phyloP scores from a whole-genome alignment of 2,797 vertebrate species.

The Etheostoma nigrum region DNA sequence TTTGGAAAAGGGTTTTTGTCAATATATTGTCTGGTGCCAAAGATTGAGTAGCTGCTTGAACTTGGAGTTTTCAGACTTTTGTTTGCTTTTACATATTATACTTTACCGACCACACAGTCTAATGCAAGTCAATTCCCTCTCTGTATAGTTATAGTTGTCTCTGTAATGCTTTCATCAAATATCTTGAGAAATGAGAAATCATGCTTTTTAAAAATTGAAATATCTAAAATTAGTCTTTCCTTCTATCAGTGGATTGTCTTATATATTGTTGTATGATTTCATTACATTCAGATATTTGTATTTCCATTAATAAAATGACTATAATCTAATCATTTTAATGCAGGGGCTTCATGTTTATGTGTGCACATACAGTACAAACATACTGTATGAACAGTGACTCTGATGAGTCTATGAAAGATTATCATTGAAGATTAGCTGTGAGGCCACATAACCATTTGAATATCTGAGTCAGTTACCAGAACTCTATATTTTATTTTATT shows the following conservation, averaged over 20 bases:
- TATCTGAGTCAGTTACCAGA: background rate
- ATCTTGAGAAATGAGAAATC: background rate
- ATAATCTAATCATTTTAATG: background rate
- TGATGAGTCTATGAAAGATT: background rate
- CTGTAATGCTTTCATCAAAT: background rate
- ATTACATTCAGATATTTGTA: background rate
- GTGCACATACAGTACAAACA: background rate
- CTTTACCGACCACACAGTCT: background rate
- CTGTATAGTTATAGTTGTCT: background rate
- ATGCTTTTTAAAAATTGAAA: background rate
- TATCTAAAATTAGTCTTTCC: background rate
- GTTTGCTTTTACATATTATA: constrained; percentile 5
- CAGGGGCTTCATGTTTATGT: background rate
- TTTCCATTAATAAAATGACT: background rate
- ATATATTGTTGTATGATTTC: background rate
- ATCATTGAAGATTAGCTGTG: background rate
- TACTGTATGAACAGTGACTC: background rate
- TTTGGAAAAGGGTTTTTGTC: too few species aligned
- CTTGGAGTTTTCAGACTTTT: constrained; percentile 3
- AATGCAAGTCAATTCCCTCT: background rate
- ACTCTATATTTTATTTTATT: background rate
- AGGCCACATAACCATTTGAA: background rate
- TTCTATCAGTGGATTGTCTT: background rate
- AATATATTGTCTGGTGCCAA: background rate
- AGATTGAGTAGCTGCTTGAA: background rate